phyloP scores from a whole-genome alignment of 2,113 vertebrate genomes.

The Notothenia coriiceps region DNA sequence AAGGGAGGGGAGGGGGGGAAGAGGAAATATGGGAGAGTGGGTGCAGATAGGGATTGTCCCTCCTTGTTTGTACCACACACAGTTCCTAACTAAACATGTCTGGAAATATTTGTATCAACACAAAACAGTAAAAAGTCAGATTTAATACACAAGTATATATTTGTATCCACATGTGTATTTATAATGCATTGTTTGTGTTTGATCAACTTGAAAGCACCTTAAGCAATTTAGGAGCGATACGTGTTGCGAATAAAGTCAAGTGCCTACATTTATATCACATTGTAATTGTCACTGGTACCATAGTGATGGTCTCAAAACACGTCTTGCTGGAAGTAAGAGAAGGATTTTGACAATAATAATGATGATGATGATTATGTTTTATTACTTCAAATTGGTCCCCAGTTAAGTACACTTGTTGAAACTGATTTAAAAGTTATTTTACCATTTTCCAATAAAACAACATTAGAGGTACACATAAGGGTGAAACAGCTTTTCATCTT shows the following conservation, averaged over 20 bases:
- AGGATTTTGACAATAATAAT: neutral
- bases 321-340: neutral
- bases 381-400: neutral
- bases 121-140: neutral
- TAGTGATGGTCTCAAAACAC: neutral
- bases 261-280: neutral
- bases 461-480: neutral
- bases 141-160: neutral
- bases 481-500: no score
- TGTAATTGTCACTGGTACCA: neutral
- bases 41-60: conserved; percentile 6
- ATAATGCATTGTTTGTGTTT: neutral
- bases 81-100: neutral
- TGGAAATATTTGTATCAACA: conserved; percentile 5
- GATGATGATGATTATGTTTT: neutral
- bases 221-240: neutral
- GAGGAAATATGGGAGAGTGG: neutral
- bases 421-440: neutral
- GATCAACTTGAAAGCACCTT: neutral
- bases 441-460: neutral
- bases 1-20: neutral
- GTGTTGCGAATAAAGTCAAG: neutral
- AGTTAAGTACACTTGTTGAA: neutral
- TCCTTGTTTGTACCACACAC: neutral
- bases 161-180: neutral